Evolutionary conservation across 2,113 vertebrate species (phyloP).

Genomic region (Enhydra lutris): DNA sequence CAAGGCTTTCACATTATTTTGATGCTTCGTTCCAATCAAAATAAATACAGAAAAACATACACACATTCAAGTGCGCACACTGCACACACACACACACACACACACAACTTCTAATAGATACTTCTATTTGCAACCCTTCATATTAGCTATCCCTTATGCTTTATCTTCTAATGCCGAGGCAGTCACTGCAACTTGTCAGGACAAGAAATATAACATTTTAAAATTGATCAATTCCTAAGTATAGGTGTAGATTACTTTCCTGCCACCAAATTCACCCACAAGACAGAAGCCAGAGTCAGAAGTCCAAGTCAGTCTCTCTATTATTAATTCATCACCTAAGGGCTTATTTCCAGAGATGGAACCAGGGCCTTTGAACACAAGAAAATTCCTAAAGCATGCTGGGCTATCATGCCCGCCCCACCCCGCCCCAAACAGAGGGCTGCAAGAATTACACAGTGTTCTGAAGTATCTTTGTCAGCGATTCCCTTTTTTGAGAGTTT

Average conservation of each 20-base stretch:
- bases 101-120: background rate
- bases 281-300: background rate
- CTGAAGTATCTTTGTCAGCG: background rate
- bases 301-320: background rate
- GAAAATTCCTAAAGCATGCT: background rate
- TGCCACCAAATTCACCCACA: constrained; percentile 11
- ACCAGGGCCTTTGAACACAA: background rate
- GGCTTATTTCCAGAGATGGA: background rate
- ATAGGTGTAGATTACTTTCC: constrained; percentile 18
- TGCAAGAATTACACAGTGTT: background rate
- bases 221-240: constrained; percentile 28
- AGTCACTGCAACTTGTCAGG: background rate
- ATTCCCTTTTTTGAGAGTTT: background rate
- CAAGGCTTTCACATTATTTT: background rate
- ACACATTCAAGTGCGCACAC: background rate
- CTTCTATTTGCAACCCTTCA: background rate
- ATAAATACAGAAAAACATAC: background rate
- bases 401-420: background rate
- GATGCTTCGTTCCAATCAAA: background rate
- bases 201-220: constrained; percentile 20
- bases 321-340: background rate
- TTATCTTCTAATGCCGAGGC: background rate
- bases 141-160: background rate
- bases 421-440: background rate
- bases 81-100: background rate